phyloP scores from a whole-genome alignment of 2,113 vertebrate species.

The Arvicanthis niloticus region DNA sequence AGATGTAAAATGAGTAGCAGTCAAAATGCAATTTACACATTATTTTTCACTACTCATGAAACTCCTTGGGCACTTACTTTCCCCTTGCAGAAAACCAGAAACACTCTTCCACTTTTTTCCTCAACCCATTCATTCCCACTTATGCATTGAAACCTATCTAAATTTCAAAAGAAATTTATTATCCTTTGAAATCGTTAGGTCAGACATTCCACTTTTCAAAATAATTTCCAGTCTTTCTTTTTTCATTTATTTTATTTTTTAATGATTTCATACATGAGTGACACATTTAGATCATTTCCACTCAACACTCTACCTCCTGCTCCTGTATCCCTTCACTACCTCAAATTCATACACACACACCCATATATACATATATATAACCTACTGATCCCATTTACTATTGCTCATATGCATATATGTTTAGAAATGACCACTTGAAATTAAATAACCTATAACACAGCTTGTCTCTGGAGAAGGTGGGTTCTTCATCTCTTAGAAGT shows the following conservation, averaged over 20 bases:
- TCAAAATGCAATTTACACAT: slow-evolving; percentile 3
- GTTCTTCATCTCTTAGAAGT: background rate
- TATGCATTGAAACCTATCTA: background rate
- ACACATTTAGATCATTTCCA: background rate
- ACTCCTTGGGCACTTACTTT: background rate
- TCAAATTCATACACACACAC: background rate
- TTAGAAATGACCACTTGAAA: background rate
- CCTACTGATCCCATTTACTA: background rate
- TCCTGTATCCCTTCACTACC: background rate
- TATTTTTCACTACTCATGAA: slow-evolving; percentile 3
- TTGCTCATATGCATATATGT: background rate
- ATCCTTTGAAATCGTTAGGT: slow-evolving; percentile 18
- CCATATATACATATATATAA: background rate
- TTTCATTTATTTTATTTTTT: background rate
- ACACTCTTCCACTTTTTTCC: background rate
- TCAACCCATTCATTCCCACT: background rate
- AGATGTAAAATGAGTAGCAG: slow-evolving; percentile 16
- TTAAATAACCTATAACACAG: background rate
- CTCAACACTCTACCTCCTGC: background rate
- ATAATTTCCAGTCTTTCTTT: background rate
- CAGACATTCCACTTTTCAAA: background rate
- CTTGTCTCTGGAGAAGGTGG: background rate
- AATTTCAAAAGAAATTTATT: background rate
- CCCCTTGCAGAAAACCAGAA: slow-evolving; percentile 16
- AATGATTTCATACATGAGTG: background rate